A percentile compares a stretch with the other conserved stretches of the same genome.
These are phyloP conservation scores for Sus scrofa DNA, from an alignment of 2,113 vertebrate species.

Conservation along the genomic window T2T-Sscrofa CM000815.6:103081001-103081500, in stretches of 20 bases:
- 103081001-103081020: constrained; percentile 7
- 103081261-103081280: not conserved
- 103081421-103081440: constrained; percentile 23
- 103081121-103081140: constrained; percentile 11
- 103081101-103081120: constrained; percentile 25
- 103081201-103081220: not conserved
- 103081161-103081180: not conserved
- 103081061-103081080: constrained; percentile 1
- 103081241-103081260: not conserved
- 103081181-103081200: not conserved
- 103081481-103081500: not conserved
- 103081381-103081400: constrained; percentile 1
- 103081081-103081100: constrained; percentile 22
- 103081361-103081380: not conserved
- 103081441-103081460: not conserved
- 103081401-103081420: constrained; percentile 1
- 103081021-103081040: not conserved
- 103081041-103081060: constrained; percentile 21
- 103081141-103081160: not conserved
- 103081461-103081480: not conserved
- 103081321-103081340: not conserved
- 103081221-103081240: not conserved
- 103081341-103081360: not conserved
- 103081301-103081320: not conserved
- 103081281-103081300: not conserved